phyloP scores from a whole-genome alignment of 1,140 invertebrate species.

The Chrysopa pallens region DNA sequence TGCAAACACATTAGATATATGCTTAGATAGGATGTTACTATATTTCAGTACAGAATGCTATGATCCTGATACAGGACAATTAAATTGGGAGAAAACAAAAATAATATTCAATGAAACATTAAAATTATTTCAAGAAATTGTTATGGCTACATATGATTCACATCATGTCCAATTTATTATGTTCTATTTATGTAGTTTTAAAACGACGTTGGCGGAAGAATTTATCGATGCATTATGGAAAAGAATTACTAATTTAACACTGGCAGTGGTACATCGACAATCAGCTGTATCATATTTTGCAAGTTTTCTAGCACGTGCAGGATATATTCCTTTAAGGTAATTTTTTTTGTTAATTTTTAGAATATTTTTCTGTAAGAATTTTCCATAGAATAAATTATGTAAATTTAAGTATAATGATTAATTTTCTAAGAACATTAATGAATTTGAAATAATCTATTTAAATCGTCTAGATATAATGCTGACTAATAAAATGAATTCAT shows the following conservation, averaged over 20 bases:
- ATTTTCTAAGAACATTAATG: too few species aligned
- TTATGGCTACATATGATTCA: slow-evolving; percentile 52
- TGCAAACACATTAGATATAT: slow-evolving; percentile 41
- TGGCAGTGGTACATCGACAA: slow-evolving; percentile 44
- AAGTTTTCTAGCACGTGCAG: slow-evolving; percentile 52
- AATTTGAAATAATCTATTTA: neutral
- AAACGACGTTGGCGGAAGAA: slow-evolving; percentile 38
- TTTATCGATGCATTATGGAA: slow-evolving; percentile 60
- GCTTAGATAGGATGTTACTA: slow-evolving; percentile 38
- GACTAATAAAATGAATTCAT: too few species aligned
- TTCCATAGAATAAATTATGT: too few species aligned
- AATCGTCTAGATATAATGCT: neutral
- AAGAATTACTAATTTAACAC: slow-evolving; percentile 47
- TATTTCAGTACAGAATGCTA: slow-evolving; percentile 34
- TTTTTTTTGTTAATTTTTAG: neutral
- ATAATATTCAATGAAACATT: slow-evolving; percentile 28
- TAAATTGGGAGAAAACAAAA: slow-evolving; percentile 23
- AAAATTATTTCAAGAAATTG: slow-evolving; percentile 48
- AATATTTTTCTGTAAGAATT: neutral
- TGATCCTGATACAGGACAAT: slow-evolving; percentile 16
- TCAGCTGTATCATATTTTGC: slow-evolving; percentile 52
- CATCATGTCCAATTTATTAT: slow-evolving; percentile 64
- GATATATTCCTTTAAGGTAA: slow-evolving; percentile 47
- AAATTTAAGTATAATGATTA: too few species aligned
- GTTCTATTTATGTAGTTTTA: slow-evolving; percentile 58